phyloP scores from a whole-genome alignment of 2,797 vertebrate species.

The Agapornis canus region DNA sequence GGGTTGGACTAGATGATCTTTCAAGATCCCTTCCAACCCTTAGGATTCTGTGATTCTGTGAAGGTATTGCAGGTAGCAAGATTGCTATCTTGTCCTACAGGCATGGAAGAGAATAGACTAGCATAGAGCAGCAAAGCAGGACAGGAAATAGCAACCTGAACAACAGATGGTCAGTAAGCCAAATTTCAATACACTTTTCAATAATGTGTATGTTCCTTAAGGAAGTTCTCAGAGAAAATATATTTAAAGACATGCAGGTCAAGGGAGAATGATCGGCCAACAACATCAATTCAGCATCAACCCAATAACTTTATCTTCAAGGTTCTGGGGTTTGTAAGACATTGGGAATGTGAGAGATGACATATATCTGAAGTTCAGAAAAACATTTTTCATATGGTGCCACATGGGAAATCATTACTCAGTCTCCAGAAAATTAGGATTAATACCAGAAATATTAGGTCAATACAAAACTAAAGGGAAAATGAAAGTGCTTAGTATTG shows the following conservation, averaged over 20 bases:
- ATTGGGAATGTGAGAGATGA: neutral
- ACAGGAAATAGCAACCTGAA: neutral
- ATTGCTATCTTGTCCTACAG: neutral
- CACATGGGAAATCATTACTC: neutral
- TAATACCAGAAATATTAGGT: constrained; percentile 16
- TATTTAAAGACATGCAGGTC: neutral
- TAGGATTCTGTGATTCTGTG: too few species aligned
- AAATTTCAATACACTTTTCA: neutral
- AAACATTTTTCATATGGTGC: neutral
- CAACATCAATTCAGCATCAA: neutral
- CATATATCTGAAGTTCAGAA: neutral
- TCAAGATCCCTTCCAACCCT: too few species aligned
- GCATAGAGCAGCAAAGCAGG: neutral
- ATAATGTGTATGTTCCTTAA: neutral
- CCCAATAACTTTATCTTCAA: neutral
- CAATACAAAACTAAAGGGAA: constrained; percentile 3
- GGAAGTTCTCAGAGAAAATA: neutral
- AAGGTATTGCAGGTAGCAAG: neutral
- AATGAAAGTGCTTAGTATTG: neutral
- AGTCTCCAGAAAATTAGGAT: neutral
- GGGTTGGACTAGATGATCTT: too few species aligned
- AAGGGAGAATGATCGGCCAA: neutral
- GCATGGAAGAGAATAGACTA: neutral
- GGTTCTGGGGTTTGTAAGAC: neutral
- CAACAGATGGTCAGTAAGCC: neutral